phyloP scores from a whole-genome alignment of 2,797 vertebrate genomes.

The Thaleichthys pacificus region DNA sequence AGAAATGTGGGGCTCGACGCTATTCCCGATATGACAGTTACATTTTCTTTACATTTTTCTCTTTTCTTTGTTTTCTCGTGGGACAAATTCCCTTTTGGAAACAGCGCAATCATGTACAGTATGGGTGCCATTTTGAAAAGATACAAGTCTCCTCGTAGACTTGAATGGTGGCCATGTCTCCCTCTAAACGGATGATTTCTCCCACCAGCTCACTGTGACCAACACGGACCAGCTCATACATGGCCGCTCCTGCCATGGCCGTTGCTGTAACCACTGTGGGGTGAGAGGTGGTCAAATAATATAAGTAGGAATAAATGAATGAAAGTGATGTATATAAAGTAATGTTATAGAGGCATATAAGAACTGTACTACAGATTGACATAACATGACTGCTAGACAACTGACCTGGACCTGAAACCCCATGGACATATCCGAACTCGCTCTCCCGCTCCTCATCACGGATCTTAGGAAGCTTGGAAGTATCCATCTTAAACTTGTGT shows the following conservation, averaged over 20 bases:
- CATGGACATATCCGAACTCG: constrained; percentile 88
- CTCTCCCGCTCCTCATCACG: constrained; percentile 88
- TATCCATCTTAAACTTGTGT: constrained; percentile 79
- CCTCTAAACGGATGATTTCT: constrained; percentile 97
- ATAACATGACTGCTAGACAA: constrained; percentile 7
- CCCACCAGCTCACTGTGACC: constrained; percentile 96
- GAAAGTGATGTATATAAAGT: too few relatives aligned
- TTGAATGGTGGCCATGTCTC: constrained; percentile 98
- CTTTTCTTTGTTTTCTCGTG: too few relatives aligned
- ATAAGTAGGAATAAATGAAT: background rate
- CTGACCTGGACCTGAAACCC: constrained; percentile 92
- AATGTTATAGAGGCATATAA: background rate
- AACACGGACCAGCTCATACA: constrained; percentile 98
- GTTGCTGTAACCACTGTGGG: constrained; percentile 91
- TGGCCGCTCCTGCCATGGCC: constrained; percentile 95
- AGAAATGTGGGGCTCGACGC: too few relatives aligned
- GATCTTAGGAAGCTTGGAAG: constrained; percentile 89
- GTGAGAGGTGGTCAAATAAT: background rate
- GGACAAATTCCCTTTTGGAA: background rate
- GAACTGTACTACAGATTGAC: too few relatives aligned
- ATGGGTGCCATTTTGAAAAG: constrained; percentile 61
- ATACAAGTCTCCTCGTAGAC: constrained; percentile 99
- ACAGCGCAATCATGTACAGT: background rate
- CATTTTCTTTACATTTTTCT: too few relatives aligned
- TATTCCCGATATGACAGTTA: too few relatives aligned